Conservation (phyloP, 2,113 vertebrate species). For the Saguinus midas region DNA sequence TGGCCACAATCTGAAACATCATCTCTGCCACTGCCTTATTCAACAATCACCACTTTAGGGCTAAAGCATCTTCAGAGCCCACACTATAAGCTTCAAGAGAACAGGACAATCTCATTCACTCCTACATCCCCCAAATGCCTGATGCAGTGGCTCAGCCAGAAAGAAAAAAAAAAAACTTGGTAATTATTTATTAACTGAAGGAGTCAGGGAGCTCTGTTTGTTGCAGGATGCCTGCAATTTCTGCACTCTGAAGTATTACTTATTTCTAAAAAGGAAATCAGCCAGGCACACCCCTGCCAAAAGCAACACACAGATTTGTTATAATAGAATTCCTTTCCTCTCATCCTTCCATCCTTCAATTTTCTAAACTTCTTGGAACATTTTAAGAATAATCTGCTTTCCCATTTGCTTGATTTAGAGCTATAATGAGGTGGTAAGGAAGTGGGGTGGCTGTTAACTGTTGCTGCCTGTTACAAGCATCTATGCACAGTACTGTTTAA, state of each 20-base stretch:
- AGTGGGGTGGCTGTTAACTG: slow-evolving; percentile 23
- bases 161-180: background rate
- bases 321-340: slow-evolving; percentile 47
- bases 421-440: slow-evolving; percentile 54
- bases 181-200: background rate
- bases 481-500: background rate
- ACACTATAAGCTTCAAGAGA: background rate
- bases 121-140: background rate
- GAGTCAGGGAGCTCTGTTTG: background rate
- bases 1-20: background rate
- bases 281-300: slow-evolving; percentile 42
- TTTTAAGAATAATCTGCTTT: slow-evolving; percentile 53
- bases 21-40: background rate
- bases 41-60: background rate
- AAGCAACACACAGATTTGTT: slow-evolving; percentile 44
- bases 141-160: background rate
- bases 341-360: slow-evolving; percentile 19
- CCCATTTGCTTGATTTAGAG: slow-evolving; percentile 51
- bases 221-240: background rate
- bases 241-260: slow-evolving; percentile 6
- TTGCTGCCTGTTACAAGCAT: background rate
- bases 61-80: background rate
- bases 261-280: slow-evolving; percentile 47
- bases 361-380: slow-evolving; percentile 60
- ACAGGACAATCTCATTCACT: background rate